Evolutionary conservation across 1,140 invertebrate species (phyloP), one percentile per base, ranked within the genome.

Genomic region (Aethina tumida): DNA sequence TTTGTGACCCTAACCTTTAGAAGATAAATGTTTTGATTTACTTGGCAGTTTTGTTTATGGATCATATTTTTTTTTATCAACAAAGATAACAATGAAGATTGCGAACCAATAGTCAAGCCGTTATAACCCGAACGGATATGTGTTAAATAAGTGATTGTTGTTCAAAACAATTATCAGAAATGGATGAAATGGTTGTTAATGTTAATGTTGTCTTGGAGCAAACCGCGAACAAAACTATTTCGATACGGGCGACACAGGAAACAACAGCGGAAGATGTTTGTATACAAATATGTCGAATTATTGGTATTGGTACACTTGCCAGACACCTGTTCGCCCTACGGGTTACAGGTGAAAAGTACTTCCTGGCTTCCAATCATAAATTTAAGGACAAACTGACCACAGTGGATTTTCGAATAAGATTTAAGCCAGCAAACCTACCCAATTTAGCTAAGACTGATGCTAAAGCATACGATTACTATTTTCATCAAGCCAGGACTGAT

Each of bases 391-490:
- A 67, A 47, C 68, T 66, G 51, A 59, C 63, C 43, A 68, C 65
- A 47, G 78, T 81, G 50, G 79, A 84, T 40, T 79, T 89, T 50
- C 70, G 84, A 35, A 68, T 91, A 41, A 69, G 86, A 42, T 89
- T 81, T 52, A 85, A 82, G 60, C 75, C 80, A 13, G 63, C 77
- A 1, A 70, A 65, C 49, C 54, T 86, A 26, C 64, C 68, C 18
- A 67, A 70, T 35, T 59, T 91, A 9, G 74, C 74, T 41, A 69
- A 70, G 35, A 62, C 81, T 21, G 87, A 91, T 65, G 46, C 62
- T 14, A 71, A 73, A 33, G 79, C 85, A 8, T 88, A 85, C 54
- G 73, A 87, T 51, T 92, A 89, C 63, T 84, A 81, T 58, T 92
- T 87, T 60, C 74, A 79, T 60, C 89, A 93, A 77, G 79, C 79